A percentile compares a stretch with the other conserved stretches of the same genome.
Conservation (phyloP, 2,113 vertebrate species). For the Sciurus niger region DNA sequence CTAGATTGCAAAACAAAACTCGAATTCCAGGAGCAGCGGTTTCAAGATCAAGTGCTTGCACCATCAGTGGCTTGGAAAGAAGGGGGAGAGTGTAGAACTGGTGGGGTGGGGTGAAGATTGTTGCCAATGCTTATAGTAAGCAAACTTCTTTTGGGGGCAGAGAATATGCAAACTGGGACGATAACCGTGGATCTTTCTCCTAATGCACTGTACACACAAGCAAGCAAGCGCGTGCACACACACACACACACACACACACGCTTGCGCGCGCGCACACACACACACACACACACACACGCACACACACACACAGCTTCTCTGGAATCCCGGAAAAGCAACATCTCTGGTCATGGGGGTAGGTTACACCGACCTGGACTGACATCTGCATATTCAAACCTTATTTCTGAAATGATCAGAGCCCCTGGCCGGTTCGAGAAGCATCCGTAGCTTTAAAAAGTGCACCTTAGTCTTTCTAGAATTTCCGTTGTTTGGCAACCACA, state of each 20-base stretch:
- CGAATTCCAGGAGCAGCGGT: slow-evolving; percentile 54
- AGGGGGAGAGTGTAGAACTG: neutral
- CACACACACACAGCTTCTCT: neutral
- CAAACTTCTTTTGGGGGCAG: slow-evolving; percentile 61
- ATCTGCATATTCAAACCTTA: slow-evolving; percentile 43
- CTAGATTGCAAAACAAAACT: slow-evolving; percentile 72
- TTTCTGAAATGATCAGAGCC: slow-evolving; percentile 51
- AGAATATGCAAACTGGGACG: neutral
- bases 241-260: neutral
- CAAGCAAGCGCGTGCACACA: neutral
- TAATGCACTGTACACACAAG: neutral
- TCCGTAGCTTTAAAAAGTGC: slow-evolving; percentile 56
- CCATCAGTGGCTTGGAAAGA: neutral
- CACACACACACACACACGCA: slow-evolving; percentile 6
- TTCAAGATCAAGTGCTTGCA: slow-evolving; percentile 62
- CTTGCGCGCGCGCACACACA: neutral
- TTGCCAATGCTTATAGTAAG: neutral
- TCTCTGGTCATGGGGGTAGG: neutral
- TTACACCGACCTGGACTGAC: neutral
- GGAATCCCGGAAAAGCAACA: neutral
- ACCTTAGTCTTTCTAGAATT: slow-evolving; percentile 53
- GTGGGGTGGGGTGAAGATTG: neutral
- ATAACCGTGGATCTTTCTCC: neutral
- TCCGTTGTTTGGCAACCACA: slow-evolving; percentile 36
- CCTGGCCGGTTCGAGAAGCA: neutral